Base-by-base conservation (phyloP, 1,140 invertebrate species). In the Chymomyza costata region DNA sequence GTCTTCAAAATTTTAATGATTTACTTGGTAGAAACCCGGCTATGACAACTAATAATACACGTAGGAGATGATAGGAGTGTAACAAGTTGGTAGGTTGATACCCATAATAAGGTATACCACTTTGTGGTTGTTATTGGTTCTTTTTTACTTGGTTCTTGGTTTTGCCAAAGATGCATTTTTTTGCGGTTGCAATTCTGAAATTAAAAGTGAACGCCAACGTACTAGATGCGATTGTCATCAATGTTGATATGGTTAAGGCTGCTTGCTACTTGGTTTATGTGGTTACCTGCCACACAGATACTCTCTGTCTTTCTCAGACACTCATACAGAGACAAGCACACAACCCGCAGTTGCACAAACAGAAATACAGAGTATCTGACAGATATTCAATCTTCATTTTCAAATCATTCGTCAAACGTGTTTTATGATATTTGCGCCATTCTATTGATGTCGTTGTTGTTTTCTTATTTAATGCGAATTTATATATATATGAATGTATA, bases 321-420 rank as follows among this genome's bases (percentile, higher is more conserved):
- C n/a, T n/a, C n/a, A n/a, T n/a, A n/a, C n/a, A n/a, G n/a, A n/a
- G n/a, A n/a, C n/a, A 25, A 5, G 21, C 21, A 25, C 21, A 25
- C 21, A n/a, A n/a, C n/a, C 5, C 25, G 25, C 10, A 34, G 28
- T 32, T 56, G 40, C 31, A 18, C 21, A 25, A 19, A 61, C 34
- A 40, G n/a, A n/a, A n/a, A n/a, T n/a, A n/a, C n/a, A n/a, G n/a
- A 21, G 37, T 68, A 74, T 65, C 70, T 74, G 69, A 61, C 69
- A 74, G 69, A 74, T 69, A 74, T 74, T 74, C 69, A 74, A 74
- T 74, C 69, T 74, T 74, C 69, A 74, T 74, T 69, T 74, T 64
- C 68, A 65, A 70, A 71, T 48, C 67, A 56, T 71, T 66, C 67
- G 51, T 71, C 69, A 73, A 74, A 74, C 69, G 64, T 76, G 69